phyloP scores from a whole-genome alignment of 2,888 invertebrate genomes.

The Mythimna loreyi region DNA sequence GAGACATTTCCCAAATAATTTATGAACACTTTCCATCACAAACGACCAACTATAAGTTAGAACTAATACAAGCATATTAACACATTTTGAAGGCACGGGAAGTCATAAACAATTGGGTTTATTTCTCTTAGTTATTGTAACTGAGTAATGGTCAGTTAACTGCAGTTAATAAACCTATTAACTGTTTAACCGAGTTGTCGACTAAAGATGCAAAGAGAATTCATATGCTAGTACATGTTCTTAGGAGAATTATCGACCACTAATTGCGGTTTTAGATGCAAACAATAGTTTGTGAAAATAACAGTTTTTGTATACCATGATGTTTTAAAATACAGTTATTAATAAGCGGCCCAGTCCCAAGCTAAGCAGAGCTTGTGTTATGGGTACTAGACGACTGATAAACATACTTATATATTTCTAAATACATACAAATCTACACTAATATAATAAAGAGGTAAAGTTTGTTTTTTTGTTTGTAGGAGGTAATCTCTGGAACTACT shows the following conservation, averaged over 20 bases:
- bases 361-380: too few species aligned
- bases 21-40: background rate
- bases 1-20: conserved; percentile 5
- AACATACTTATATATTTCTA: too few species aligned
- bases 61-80: conserved; percentile 36
- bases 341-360: too few species aligned
- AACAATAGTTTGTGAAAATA: background rate
- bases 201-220: background rate
- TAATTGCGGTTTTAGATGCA: background rate
- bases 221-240: background rate
- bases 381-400: too few species aligned
- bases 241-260: background rate
- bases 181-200: conserved; percentile 24
- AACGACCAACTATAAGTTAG: conserved; percentile 16
- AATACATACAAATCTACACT: too few species aligned
- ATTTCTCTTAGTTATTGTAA: conserved; percentile 36
- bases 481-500: too few species aligned
- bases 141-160: conserved; percentile 51
- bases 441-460: too few species aligned
- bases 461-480: too few species aligned
- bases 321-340: too few species aligned
- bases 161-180: conserved; percentile 48
- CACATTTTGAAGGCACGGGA: conserved; percentile 40
- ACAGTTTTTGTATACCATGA: too few species aligned
- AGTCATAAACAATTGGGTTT: conserved; percentile 44